Percentiles rank a stretch among this genome's conserved stretches.
Conservation (phyloP, 37 sponge, comb jelly and placozoan species). For the Crambe crambe region DNA sequence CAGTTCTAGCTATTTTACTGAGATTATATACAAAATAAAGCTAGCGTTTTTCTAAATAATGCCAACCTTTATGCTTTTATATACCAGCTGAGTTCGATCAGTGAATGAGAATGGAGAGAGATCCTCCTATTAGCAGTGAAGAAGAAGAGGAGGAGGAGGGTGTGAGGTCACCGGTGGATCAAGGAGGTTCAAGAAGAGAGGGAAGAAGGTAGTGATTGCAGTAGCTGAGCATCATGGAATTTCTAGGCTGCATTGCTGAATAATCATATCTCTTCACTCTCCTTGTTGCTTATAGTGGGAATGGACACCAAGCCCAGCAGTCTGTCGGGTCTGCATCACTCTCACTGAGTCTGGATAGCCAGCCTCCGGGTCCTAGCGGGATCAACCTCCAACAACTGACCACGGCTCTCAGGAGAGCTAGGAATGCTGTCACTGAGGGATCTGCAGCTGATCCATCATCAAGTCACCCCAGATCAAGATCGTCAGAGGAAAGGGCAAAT, state of each 20-base stretch:
- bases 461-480: no score
- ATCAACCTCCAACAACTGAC: neutral
- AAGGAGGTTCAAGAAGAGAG: neutral
- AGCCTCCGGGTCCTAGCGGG: conserved; percentile 12
- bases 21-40: no score
- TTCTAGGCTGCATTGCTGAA: no score
- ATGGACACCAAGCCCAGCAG: no score
- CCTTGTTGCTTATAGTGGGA: no score
- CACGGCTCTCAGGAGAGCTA: neutral
- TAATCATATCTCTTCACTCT: no score
- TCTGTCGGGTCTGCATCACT: no score
- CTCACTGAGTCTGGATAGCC: conserved; percentile 6
- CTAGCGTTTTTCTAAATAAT: neutral
- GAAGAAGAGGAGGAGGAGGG: neutral
- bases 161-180: neutral
- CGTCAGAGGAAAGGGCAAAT: neutral
- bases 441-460: neutral
- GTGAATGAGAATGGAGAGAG: neutral
- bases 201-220: no score
- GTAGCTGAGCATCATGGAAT: no score
- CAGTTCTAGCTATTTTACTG: no score
- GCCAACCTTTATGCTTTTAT: no score
- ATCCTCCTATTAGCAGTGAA: neutral
- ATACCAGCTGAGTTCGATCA: no score
- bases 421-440: neutral